Conservation (phyloP, 1,140 invertebrate genomes). For the Solenopsis invicta region DNA sequence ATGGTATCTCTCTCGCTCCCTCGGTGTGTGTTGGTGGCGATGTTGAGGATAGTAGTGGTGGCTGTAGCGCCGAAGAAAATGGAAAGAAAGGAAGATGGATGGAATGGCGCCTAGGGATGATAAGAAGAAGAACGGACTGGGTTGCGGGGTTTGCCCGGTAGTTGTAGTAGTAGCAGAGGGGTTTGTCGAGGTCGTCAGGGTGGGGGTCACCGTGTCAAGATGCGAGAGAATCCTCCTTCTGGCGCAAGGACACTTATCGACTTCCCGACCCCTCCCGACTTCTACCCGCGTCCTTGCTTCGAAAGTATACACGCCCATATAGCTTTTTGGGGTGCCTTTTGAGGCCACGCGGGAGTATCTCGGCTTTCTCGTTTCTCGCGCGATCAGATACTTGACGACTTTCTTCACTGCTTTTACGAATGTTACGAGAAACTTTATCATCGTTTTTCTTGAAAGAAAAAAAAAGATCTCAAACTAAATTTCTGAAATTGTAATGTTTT, state of each 20-base stretch:
- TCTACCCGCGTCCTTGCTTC: slow-evolving; percentile 52
- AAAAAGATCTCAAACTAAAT: background rate
- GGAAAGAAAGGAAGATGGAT: slow-evolving; percentile 87
- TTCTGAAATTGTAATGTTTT: background rate
- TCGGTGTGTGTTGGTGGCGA: slow-evolving; percentile 40
- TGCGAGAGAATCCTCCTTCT: slow-evolving; percentile 76
- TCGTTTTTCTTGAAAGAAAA: background rate
- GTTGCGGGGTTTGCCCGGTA: slow-evolving; percentile 48
- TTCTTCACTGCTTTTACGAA: slow-evolving; percentile 50
- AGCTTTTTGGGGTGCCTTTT: slow-evolving; percentile 67
- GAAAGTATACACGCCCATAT: slow-evolving; percentile 70
- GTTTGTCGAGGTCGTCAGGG: slow-evolving; percentile 63
- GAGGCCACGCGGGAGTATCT: slow-evolving; percentile 53
- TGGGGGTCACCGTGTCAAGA: slow-evolving; percentile 79
- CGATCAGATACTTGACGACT: slow-evolving; percentile 69
- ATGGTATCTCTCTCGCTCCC: slow-evolving; percentile 60
- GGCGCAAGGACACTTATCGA: slow-evolving; percentile 77
- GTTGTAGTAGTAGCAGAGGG: slow-evolving; percentile 47
- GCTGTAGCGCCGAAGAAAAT: slow-evolving; percentile 83
- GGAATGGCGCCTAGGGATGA: slow-evolving; percentile 81
- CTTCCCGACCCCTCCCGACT: slow-evolving; percentile 69
- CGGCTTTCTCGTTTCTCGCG: slow-evolving; percentile 63
- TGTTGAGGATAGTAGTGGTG: slow-evolving; percentile 56
- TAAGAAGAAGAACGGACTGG: slow-evolving; percentile 74
- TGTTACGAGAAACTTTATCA: slow-evolving; percentile 18